phyloP scores from a whole-genome alignment of 2,888 invertebrate species.

The Eilema caniola region DNA sequence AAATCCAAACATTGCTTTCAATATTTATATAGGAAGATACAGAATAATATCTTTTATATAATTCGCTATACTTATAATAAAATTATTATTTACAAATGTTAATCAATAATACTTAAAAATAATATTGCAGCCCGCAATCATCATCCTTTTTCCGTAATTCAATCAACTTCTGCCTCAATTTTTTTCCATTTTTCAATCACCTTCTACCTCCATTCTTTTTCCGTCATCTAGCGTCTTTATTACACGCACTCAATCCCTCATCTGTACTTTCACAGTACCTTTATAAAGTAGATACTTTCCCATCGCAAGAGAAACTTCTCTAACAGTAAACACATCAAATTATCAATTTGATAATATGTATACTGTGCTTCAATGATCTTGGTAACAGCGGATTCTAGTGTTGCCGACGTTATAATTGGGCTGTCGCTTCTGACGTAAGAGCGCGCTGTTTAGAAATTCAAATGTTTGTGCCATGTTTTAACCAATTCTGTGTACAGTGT shows the following conservation, averaged over 20 bases:
- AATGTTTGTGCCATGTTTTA: constrained; percentile 22
- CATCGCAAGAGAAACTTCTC: background rate
- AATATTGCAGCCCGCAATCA: constrained; percentile 84
- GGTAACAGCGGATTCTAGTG: constrained; percentile 2
- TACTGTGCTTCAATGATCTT: background rate
- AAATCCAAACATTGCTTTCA: constrained; percentile 80
- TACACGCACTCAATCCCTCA: constrained; percentile 9
- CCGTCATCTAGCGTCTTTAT: constrained; percentile 38
- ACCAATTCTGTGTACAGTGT: constrained; percentile 40
- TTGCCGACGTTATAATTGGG: background rate
- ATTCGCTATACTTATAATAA: constrained; percentile 58
- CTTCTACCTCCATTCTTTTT: constrained; percentile 55
- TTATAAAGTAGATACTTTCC: constrained; percentile 1
- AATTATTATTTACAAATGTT: constrained; percentile 73
- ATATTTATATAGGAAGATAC: constrained; percentile 64
- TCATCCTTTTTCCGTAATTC: constrained; percentile 43
- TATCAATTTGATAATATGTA: too few species aligned
- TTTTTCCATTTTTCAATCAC: constrained; percentile 59
- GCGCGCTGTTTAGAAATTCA: constrained; percentile 19
- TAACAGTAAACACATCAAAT: too few species aligned
- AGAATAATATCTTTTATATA: constrained; percentile 64
- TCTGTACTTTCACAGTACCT: constrained; percentile 32
- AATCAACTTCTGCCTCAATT: too few species aligned
- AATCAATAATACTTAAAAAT: constrained; percentile 79
- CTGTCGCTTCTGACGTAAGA: constrained; percentile 21